phyloP scores from a whole-genome alignment of 2,888 invertebrate genomes.

The Tubulanus polymorphus region DNA sequence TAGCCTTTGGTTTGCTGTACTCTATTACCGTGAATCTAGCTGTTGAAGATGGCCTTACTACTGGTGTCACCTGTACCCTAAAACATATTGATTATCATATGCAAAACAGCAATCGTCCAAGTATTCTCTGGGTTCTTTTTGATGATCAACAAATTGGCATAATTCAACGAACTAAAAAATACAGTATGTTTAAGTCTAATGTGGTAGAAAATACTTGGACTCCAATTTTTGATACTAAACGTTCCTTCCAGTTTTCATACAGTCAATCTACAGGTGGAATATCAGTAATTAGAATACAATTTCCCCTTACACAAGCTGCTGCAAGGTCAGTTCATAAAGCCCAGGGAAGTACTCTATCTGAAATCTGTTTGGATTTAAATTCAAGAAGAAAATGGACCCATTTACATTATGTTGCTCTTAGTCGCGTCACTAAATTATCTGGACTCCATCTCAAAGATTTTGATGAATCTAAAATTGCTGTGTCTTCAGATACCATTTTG shows the following conservation, averaged over 20 bases:
- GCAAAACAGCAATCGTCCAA: not conserved
- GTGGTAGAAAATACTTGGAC: constrained; percentile 15
- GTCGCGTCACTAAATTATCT: constrained; percentile 16
- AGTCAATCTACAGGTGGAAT: constrained; percentile 6
- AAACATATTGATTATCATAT: constrained; percentile 18
- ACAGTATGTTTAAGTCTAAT: constrained; percentile 12
- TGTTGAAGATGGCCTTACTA: constrained; percentile 23
- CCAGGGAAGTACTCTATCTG: constrained; percentile 20
- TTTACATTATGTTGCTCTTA: constrained; percentile 24
- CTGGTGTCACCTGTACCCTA: constrained; percentile 21
- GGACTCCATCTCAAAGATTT: constrained; percentile 15
- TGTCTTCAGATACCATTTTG: no score
- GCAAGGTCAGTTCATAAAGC: constrained; percentile 24
- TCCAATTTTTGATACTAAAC: constrained; percentile 16
- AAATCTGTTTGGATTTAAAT: constrained; percentile 20
- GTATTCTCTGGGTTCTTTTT: constrained; percentile 17
- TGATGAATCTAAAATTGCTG: constrained; percentile 5
- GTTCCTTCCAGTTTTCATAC: constrained; percentile 13
- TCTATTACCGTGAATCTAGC: constrained; percentile 19
- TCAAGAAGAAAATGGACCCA: constrained; percentile 15
- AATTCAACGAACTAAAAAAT: constrained; percentile 8
- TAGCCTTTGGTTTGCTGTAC: constrained; percentile 14
- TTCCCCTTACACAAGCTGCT: constrained; percentile 19
- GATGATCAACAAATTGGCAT: constrained; percentile 13
- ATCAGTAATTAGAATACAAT: constrained; percentile 20